phyloP scores from a whole-genome alignment of 1,140 invertebrate genomes.

The Ceratosolen fusciceps region DNA sequence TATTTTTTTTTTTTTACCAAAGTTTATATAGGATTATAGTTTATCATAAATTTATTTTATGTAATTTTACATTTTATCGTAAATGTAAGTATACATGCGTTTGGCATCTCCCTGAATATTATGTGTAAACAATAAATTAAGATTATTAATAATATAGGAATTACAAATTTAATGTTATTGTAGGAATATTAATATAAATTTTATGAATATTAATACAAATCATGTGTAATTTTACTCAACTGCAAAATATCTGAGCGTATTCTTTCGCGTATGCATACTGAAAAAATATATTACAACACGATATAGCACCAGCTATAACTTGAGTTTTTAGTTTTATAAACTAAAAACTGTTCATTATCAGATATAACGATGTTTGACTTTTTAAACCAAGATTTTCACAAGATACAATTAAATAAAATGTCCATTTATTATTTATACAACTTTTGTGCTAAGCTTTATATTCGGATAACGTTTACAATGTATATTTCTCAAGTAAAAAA shows the following conservation, averaged over 20 bases:
- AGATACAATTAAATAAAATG: slow-evolving; percentile 29
- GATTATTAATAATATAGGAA: slow-evolving; percentile 14
- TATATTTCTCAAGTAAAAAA: slow-evolving; percentile 48
- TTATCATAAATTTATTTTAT: slow-evolving; percentile 36
- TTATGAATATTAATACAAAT: slow-evolving; percentile 44
- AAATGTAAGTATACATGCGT: slow-evolving; percentile 43
- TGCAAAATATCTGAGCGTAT: slow-evolving; percentile 45
- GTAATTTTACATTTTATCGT: slow-evolving; percentile 42
- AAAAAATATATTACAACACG: slow-evolving; percentile 50
- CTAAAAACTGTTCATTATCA: slow-evolving; percentile 46
- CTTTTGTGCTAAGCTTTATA: slow-evolving; percentile 33
- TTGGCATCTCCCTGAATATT: slow-evolving; percentile 44
- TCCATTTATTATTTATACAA: slow-evolving; percentile 37
- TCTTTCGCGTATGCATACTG: slow-evolving; percentile 39
- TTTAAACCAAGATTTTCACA: slow-evolving; percentile 41
- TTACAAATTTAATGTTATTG: slow-evolving; percentile 16
- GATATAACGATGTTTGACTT: slow-evolving; percentile 28
- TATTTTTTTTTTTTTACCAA: slow-evolving; percentile 35
- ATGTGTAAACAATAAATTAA: slow-evolving; percentile 36
- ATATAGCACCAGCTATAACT: slow-evolving; percentile 50
- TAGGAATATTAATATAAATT: slow-evolving; percentile 22
- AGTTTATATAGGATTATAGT: slow-evolving; percentile 41
- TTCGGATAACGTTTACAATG: slow-evolving; percentile 28
- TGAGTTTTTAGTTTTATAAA: slow-evolving; percentile 49
- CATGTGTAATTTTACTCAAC: slow-evolving; percentile 42